Evolutionary conservation across 1,140 invertebrate species (phyloP).

Genomic region (Bilobella aurantiaca): DNA sequence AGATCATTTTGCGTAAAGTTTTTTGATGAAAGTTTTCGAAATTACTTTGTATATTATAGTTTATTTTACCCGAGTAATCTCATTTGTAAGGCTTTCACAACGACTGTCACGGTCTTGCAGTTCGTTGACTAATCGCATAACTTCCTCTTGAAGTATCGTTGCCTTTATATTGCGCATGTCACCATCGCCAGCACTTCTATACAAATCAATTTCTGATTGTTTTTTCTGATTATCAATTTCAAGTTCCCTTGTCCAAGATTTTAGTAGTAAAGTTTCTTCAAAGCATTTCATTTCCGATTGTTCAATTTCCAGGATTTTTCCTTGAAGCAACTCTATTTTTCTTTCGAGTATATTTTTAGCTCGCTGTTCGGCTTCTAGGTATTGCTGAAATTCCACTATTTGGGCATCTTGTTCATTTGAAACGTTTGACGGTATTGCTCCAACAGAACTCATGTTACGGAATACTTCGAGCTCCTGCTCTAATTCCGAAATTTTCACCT

Average conservation of each 20-base stretch:
- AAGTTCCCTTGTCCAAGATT: conserved; percentile 18
- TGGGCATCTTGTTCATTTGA: no score
- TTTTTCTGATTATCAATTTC: conserved; percentile 33
- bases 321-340: conserved; percentile 33
- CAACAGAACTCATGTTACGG: no score
- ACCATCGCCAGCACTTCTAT: conserved; percentile 11
- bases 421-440: no score
- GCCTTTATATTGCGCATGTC: conserved; percentile 24
- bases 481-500: no score
- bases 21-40: no score
- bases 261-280: conserved; percentile 23
- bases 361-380: conserved; percentile 39
- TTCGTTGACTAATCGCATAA: conserved; percentile 52
- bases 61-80: conserved; percentile 56
- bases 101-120: conserved; percentile 70
- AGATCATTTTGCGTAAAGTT: no score
- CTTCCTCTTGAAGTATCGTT: conserved; percentile 28
- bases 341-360: conserved; percentile 28
- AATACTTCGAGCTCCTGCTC: no score
- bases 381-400: conserved; percentile 2
- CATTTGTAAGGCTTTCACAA: conserved; percentile 76
- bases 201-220: conserved; percentile 20
- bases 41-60: not conserved
- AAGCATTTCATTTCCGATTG: conserved; percentile 25
- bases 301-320: conserved; percentile 29